Evolutionary conservation across 2,888 invertebrate species (phyloP).

Genomic region (Nephrotoma appendiculata): DNA sequence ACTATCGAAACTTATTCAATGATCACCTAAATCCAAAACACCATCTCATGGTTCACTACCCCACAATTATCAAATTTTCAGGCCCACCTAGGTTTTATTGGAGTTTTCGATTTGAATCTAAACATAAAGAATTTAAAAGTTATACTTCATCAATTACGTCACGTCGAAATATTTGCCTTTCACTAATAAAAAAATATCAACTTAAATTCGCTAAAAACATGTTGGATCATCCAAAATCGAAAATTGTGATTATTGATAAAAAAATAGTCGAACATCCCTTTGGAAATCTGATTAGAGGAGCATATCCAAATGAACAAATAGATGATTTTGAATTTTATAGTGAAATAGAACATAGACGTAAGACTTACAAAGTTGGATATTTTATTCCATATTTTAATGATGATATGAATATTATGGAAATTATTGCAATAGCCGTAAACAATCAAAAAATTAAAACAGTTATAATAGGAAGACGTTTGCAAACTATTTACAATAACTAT

Average conservation of each 20-base stretch:
- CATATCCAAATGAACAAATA: not conserved
- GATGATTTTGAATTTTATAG: not conserved
- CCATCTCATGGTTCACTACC: constrained; percentile 5
- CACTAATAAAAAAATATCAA: constrained; percentile 6
- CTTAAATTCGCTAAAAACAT: constrained; percentile 5
- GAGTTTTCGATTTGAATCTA: constrained; percentile 4
- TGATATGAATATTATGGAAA: not conserved
- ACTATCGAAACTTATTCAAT: constrained; percentile 1
- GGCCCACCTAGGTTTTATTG: constrained; percentile 6
- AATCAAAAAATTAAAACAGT: not conserved
- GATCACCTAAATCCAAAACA: constrained; percentile 6
- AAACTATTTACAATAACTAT: not conserved
- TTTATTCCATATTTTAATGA: not conserved
- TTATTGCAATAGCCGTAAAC: not conserved
- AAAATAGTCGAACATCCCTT: not conserved
- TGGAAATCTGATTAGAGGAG: not conserved
- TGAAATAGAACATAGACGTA: not conserved
- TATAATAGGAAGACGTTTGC: not conserved
- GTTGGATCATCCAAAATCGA: not conserved
- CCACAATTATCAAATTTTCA: not conserved
- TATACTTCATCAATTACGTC: constrained; percentile 5
- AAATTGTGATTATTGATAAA: not conserved
- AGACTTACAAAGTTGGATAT: not conserved
- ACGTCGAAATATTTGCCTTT: constrained; percentile 6
- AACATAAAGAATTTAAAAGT: constrained; percentile 7